These are phyloP conservation scores for Cantharis rufa DNA, from an alignment of 2,888 invertebrate species.

Conservation along the genomic window DNA sequence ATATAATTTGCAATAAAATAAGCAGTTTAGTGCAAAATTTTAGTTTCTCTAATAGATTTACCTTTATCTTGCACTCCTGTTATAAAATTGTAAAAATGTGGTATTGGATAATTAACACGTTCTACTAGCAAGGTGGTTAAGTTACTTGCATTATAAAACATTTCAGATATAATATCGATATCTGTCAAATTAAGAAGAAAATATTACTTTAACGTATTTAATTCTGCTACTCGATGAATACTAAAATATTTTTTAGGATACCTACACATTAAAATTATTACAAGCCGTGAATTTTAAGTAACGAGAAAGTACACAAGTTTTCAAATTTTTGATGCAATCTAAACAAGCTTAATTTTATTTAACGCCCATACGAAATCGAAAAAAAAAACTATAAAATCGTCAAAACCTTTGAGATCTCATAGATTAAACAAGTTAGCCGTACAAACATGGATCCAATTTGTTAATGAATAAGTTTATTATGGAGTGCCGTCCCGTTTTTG, in stretches of 20 bases:
- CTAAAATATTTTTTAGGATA: not conserved
- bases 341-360: not conserved
- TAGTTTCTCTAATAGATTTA: not conserved
- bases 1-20: not conserved
- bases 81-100: slow-evolving; percentile 27
- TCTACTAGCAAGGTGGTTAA: slow-evolving; percentile 23
- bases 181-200: slow-evolving; percentile 19
- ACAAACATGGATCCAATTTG: slow-evolving; percentile 49
- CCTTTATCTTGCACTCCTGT: not conserved
- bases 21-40: not conserved
- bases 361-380: not conserved
- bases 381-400: not conserved
- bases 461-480: slow-evolving; percentile 41
- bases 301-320: not conserved
- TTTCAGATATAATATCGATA: slow-evolving; percentile 11
- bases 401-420: slow-evolving; percentile 37
- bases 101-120: slow-evolving; percentile 35
- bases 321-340: not conserved
- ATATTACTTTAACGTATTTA: slow-evolving; percentile 15
- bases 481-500: not conserved
- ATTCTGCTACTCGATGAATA: not conserved
- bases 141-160: slow-evolving; percentile 14
- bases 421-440: slow-evolving; percentile 43
- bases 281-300: not conserved
- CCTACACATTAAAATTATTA: not conserved